Evolutionary conservation across 2,888 invertebrate species (phyloP), one percentile per base, ranked within the genome.

Genomic region (Agrochola lota): DNA sequence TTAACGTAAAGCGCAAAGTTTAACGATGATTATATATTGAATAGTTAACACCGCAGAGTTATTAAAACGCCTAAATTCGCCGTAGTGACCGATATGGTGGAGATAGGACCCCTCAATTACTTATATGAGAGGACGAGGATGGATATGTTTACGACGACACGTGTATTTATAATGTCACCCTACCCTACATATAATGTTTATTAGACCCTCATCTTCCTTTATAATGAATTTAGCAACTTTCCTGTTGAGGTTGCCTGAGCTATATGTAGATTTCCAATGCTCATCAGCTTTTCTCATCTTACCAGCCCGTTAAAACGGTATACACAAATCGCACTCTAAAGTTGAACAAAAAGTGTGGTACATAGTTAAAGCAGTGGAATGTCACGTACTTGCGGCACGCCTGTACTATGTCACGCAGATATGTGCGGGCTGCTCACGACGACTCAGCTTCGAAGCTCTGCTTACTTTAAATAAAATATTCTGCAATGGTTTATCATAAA

Each of bases 41-140:
- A 83, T 75, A 79, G 57, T 74, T 69, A 74, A 78, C 43, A 17
- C 40, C 57, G 2, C 35, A 15, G 43, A 52, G 59, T 71, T 83
- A 66, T 83, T 68, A 64, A 64, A 66, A 49, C n/a, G 71, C 35
- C 43, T 60, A 69, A 66, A 67, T 71, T 59, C 26, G 35, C 62
- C 43, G 52, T 60, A 1, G n/a, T n/a, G n/a, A n/a, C n/a, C n/a
- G n/a, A n/a, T n/a, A n/a, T n/a, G n/a, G n/a, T n/a, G n/a, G n/a
- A 46, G 62, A 62, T 30, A 30, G 46, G 17, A 52, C 59, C 35
- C 26, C 46, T 83, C 75, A 64, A 79, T 83, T 59, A 75, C 43
- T 79, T 35, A 17, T 17, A 83, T 72, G 71, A 66, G 64, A 57
- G 71, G 73, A 52, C 73, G 15, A 35, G 26, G 15, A 15, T 9